Percentiles rank a stretch among this genome's conserved stretches.
phyloP scores from a whole-genome alignment of 2,888 invertebrate species.

The Adelphocoris suturalis region DNA sequence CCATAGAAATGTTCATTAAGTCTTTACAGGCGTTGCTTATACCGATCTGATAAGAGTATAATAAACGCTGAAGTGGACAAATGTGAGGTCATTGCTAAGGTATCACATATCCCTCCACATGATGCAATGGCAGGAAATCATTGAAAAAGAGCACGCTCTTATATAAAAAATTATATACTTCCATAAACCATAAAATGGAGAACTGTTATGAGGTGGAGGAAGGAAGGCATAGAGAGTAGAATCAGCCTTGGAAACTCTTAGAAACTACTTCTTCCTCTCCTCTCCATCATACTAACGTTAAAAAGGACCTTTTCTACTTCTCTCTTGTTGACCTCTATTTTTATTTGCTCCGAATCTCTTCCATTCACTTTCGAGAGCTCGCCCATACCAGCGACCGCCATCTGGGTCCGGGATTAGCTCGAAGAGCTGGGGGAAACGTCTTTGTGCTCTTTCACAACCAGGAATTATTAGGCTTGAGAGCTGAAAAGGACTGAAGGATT shows the following conservation, averaged over 20 bases:
- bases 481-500: constrained; percentile 19
- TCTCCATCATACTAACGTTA: background rate
- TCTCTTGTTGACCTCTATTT: constrained; percentile 38
- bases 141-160: background rate
- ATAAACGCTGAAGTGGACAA: background rate
- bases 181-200: background rate
- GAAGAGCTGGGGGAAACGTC: constrained; percentile 29
- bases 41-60: too few species aligned
- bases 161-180: background rate
- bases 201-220: background rate
- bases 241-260: constrained; percentile 8
- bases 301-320: constrained; percentile 29
- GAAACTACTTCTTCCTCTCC: background rate
- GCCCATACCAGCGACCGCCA: background rate
- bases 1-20: too few species aligned
- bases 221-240: constrained; percentile 21
- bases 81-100: background rate
- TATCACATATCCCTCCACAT: background rate
- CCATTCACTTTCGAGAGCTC: constrained; percentile 26
- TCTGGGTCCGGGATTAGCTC: constrained; percentile 21
- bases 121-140: constrained; percentile 35
- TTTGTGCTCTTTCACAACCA: constrained; percentile 1
- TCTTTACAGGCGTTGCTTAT: too few species aligned
- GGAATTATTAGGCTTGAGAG: constrained; percentile 25
- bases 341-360: constrained; percentile 41